These are phyloP conservation scores for Ptychodera flava DNA, from an alignment of 35 echinoderm and acorn worm genomes.

Conservation along the genomic window DNA sequence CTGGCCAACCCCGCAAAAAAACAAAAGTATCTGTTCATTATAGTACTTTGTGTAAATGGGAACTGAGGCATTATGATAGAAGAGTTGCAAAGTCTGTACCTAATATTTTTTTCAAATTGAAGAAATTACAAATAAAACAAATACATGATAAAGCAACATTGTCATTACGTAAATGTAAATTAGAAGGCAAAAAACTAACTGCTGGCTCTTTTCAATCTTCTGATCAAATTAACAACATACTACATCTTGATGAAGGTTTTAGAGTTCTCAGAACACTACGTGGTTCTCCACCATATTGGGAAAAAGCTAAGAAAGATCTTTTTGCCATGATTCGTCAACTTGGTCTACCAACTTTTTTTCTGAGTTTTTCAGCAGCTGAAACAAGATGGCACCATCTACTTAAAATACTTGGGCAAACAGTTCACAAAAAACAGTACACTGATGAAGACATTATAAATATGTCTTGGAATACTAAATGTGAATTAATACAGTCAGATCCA, in stretches of 20 bases:
- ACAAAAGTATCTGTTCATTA: too few relatives aligned
- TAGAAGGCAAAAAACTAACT: constrained; percentile 12
- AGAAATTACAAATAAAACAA: neutral
- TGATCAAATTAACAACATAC: neutral
- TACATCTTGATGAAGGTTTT: constrained; percentile 12
- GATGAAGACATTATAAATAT: too few relatives aligned
- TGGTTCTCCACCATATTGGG: constrained; percentile 6
- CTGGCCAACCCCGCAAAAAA: too few relatives aligned
- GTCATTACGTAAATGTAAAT: too few relatives aligned
- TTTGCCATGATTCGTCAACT: constrained; percentile 26
- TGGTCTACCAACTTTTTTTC: constrained; percentile 11
- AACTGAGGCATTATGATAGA: too few relatives aligned
- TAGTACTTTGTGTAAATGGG: too few relatives aligned
- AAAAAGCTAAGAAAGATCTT: constrained; percentile 8
- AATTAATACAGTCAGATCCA: too few relatives aligned
- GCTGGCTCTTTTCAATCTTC: neutral
- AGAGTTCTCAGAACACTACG: constrained; percentile 2
- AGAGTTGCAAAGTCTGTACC: too few relatives aligned
- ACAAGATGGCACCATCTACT: constrained; percentile 6
- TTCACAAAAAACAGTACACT: too few relatives aligned
- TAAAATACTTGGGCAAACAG: neutral
- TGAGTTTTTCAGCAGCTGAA: constrained; percentile 7
- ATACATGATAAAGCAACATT: neutral
- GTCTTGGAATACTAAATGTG: too few relatives aligned
- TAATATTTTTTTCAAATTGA: too few relatives aligned